Conservation (phyloP, 1,140 invertebrate genomes). For the Drosophila orosa region DNA sequence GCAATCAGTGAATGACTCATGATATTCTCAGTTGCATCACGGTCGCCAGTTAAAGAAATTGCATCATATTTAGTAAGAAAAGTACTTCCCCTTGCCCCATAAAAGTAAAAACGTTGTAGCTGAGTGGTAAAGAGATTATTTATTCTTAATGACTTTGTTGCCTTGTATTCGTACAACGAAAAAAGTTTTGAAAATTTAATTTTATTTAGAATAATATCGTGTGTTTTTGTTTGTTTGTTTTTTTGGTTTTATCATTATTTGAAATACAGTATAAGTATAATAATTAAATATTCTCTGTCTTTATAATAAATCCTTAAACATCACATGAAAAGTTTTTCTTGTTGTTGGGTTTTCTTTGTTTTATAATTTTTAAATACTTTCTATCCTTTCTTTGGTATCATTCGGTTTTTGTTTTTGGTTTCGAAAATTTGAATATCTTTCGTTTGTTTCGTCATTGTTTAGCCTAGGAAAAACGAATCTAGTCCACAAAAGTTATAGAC, state of each 20-base stretch:
- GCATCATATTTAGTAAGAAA: neutral
- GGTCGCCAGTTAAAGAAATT: neutral
- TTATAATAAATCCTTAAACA: constrained; percentile 74
- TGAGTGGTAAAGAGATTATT: constrained; percentile 62
- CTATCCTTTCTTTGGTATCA: constrained; percentile 42
- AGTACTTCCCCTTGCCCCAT: neutral
- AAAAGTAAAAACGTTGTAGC: neutral
- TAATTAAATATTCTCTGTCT: constrained; percentile 61
- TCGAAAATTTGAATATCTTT: constrained; percentile 34
- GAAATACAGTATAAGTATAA: constrained; percentile 71
- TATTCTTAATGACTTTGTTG: constrained; percentile 50
- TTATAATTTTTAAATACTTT: constrained; percentile 42
- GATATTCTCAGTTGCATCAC: neutral
- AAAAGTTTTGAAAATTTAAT: constrained; percentile 62
- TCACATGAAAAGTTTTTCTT: constrained; percentile 76
- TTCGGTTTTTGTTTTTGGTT: constrained; percentile 9
- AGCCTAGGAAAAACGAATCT: constrained; percentile 71
- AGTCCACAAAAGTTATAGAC: constrained; percentile 78
- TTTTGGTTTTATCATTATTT: constrained; percentile 37
- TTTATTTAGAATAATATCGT: constrained; percentile 73
- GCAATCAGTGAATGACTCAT: neutral
- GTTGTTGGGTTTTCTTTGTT: constrained; percentile 43
- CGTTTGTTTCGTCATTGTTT: constrained; percentile 31
- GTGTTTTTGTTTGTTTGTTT: constrained; percentile 26
- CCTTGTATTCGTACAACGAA: constrained; percentile 56